phyloP scores from a whole-genome alignment of 2,113 vertebrate genomes.

The Ctenomys sociabilis region DNA sequence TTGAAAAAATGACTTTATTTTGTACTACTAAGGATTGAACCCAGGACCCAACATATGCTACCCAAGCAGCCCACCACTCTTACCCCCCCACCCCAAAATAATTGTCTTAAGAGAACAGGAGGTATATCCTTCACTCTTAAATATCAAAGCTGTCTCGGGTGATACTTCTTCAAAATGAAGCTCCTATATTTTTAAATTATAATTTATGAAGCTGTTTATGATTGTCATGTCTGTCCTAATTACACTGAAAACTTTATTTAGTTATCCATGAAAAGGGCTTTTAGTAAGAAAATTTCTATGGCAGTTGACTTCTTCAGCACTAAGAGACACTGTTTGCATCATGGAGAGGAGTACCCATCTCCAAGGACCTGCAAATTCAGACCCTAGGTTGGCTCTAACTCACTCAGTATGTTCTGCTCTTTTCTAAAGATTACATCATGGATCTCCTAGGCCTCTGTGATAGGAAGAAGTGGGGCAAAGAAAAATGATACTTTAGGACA shows the following conservation, averaged over 20 bases:
- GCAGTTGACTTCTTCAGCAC: not conserved
- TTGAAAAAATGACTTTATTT: not conserved
- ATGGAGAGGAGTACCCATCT: not conserved
- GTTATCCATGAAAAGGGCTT: not conserved
- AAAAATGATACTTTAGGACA: not conserved
- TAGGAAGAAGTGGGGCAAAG: not conserved
- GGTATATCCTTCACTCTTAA: not conserved
- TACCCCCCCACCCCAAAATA: not conserved
- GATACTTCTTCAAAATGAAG: conserved; percentile 16
- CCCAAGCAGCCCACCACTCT: not conserved
- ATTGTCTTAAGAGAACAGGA: not conserved
- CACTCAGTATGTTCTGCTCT: not conserved
- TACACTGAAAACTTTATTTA: conserved; percentile 24
- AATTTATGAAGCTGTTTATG: not conserved
- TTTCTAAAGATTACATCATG: not conserved
- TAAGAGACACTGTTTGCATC: not conserved
- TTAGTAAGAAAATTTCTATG: not conserved
- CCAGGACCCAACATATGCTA: not conserved
- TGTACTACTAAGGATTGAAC: not conserved
- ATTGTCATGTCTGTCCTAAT: not conserved
- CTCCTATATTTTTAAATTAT: conserved; percentile 11
- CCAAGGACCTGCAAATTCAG: not conserved
- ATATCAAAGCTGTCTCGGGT: not conserved
- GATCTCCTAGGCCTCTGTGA: not conserved
- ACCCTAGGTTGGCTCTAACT: not conserved